Conservation (phyloP, 2,888 invertebrate genomes). For the Meghimatium bilineatum region DNA sequence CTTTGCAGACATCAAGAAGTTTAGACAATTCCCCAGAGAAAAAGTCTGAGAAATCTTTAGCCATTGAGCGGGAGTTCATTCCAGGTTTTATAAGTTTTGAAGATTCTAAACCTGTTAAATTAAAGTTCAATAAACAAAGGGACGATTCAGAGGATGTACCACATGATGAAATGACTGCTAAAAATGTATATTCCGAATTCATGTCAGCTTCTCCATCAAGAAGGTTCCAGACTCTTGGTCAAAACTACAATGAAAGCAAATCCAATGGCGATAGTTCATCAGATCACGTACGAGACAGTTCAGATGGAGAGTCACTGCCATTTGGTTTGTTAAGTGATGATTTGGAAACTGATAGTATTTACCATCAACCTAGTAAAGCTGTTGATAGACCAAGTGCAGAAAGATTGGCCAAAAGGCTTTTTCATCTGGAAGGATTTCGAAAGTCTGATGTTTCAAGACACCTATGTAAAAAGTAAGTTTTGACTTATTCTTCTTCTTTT, state of each 20-base stretch:
- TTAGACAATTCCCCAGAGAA: slow-evolving; percentile 62
- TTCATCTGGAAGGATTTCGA: slow-evolving; percentile 95
- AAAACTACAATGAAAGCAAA: slow-evolving; percentile 14
- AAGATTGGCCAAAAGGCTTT: slow-evolving; percentile 94
- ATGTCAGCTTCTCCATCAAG: not conserved
- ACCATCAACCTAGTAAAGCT: slow-evolving; percentile 81
- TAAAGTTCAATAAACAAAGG: slow-evolving; percentile 48
- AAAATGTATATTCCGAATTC: slow-evolving; percentile 20
- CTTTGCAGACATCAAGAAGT: slow-evolving; percentile 56
- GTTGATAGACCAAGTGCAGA: slow-evolving; percentile 97
- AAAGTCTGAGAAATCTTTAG: slow-evolving; percentile 53
- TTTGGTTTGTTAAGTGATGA: slow-evolving; percentile 49
- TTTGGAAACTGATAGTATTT: slow-evolving; percentile 63
- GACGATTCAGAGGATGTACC: slow-evolving; percentile 30
- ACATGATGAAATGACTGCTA: not conserved
- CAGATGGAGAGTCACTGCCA: slow-evolving; percentile 36
- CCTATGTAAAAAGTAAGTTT: slow-evolving; percentile 94
- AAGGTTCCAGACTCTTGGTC: not conserved
- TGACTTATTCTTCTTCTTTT: too few species aligned
- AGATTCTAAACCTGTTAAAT: slow-evolving; percentile 59
- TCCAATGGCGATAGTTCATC: not conserved
- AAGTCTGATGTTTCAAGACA: slow-evolving; percentile 97
- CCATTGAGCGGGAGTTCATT: slow-evolving; percentile 67
- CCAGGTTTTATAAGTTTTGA: slow-evolving; percentile 71
- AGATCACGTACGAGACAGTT: not conserved